A percentile compares a stretch with the other conserved stretches of the same genome.
phyloP scores from a whole-genome alignment of 2,113 vertebrate species.

The Notarius quadriscutis region DNA sequence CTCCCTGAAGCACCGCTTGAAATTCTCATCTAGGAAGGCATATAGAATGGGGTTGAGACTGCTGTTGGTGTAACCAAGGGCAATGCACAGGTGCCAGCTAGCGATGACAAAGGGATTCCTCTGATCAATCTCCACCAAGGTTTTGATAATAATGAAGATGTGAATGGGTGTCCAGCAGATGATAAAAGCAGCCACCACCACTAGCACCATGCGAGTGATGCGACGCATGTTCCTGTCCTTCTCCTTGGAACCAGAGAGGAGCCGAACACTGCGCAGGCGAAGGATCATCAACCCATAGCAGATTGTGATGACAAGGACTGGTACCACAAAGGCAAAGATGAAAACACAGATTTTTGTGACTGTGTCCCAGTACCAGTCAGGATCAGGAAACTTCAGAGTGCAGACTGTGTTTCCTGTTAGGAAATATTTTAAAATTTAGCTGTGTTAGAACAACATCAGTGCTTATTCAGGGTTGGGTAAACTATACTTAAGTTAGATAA shows the following conservation, averaged over 20 bases:
- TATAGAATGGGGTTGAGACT: constrained; percentile 95
- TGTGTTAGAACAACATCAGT: neutral
- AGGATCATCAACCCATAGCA: constrained; percentile 95
- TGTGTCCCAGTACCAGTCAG: constrained; percentile 92
- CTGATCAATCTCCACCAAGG: constrained; percentile 86
- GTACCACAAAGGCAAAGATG: constrained; percentile 91
- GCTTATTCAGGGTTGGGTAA: neutral
- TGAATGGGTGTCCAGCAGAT: constrained; percentile 97
- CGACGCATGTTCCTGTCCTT: constrained; percentile 91
- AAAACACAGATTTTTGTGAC: constrained; percentile 96
- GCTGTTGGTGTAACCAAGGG: constrained; percentile 94
- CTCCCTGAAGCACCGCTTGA: constrained; percentile 92
- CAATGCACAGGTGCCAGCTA: constrained; percentile 93
- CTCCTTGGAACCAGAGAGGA: constrained; percentile 93
- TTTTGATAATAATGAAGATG: constrained; percentile 94
- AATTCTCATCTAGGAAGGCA: constrained; percentile 93
- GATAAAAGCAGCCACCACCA: constrained; percentile 93
- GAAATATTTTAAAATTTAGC: neutral
- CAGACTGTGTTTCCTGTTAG: constrained; percentile 73
- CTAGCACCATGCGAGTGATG: constrained; percentile 95
- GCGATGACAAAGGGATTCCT: constrained; percentile 86
- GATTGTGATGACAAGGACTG: constrained; percentile 90
- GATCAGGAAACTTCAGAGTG: constrained; percentile 86
- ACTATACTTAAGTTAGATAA: neutral
- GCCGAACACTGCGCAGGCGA: constrained; percentile 86